Evolutionary conservation across 2,888 invertebrate genomes (phyloP).

Genomic region (Sphinx pinastri): DNA sequence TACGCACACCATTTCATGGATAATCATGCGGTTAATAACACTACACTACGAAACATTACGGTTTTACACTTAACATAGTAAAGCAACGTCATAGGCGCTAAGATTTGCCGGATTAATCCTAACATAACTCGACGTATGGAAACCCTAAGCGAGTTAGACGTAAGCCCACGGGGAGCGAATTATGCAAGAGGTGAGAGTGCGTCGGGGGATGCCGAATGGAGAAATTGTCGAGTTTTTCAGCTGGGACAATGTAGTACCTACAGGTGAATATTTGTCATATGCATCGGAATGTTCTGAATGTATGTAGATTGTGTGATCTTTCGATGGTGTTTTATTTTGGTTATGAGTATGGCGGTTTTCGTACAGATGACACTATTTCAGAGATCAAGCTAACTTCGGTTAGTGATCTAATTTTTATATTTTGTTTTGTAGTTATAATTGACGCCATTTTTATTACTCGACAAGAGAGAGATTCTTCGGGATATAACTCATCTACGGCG

Average conservation of each 20-base stretch:
- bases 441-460: too few relatives aligned
- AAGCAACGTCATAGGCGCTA: too few relatives aligned
- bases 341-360: background rate
- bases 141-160: slow-evolving; percentile 24
- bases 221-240: slow-evolving; percentile 23
- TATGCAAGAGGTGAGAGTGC: slow-evolving; percentile 34
- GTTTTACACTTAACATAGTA: too few relatives aligned
- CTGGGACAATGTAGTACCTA: slow-evolving; percentile 17
- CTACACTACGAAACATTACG: too few relatives aligned
- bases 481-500: too few relatives aligned
- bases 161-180: slow-evolving; percentile 29
- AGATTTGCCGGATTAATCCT: background rate
- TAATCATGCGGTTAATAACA: too few relatives aligned
- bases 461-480: too few relatives aligned
- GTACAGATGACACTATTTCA: too few relatives aligned
- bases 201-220: slow-evolving; percentile 29
- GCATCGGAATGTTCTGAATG: background rate
- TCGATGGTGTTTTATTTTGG: background rate
- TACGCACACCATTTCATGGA: too few relatives aligned
- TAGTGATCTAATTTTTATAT: too few relatives aligned
- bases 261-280: background rate
- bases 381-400: too few relatives aligned
- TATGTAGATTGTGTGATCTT: background rate
- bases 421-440: too few relatives aligned
- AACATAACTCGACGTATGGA: background rate